Evolutionary conservation across 2,113 vertebrate genomes (phyloP).

Genomic region (Podiceps cristatus): DNA sequence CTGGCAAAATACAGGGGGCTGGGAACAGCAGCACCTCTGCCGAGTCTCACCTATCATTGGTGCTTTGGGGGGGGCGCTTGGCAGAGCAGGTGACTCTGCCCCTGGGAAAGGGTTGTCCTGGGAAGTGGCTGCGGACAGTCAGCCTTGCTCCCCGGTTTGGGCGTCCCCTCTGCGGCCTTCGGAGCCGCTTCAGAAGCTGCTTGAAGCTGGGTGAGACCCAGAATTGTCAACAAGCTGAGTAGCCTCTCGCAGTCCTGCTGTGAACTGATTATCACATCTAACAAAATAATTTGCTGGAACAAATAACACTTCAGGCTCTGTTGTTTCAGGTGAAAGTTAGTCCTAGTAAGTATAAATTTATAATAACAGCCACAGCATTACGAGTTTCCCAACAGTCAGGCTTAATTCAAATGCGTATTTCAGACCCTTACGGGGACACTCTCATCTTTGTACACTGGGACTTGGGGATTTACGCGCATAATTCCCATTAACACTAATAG

Average conservation of each 20-base stretch:
- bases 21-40: neutral
- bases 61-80: neutral
- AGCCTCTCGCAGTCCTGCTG: conserved; percentile 62
- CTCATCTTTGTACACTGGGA: conserved; percentile 40
- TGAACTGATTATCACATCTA: conserved; percentile 68
- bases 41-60: accelerated
- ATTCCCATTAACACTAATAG: conserved; percentile 74
- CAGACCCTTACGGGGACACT: conserved; percentile 52
- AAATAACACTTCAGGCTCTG: conserved; percentile 72
- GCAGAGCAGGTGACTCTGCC: neutral
- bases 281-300: conserved; percentile 73
- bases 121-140: neutral
- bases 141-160: neutral
- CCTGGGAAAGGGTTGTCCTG: neutral
- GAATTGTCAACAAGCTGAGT: conserved; percentile 59
- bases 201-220: conserved; percentile 54
- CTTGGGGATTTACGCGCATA: conserved; percentile 70
- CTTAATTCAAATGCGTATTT: conserved; percentile 71
- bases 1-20: neutral
- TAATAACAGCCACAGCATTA: conserved; percentile 43
- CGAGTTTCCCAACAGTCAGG: conserved; percentile 54
- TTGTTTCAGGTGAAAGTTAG: conserved; percentile 76
- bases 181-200: conserved; percentile 57
- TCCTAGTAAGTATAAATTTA: conserved; percentile 65
- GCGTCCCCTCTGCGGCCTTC: conserved; percentile 29